Conservation (phyloP, 2,888 invertebrate species). For the Shargacucullia verbasci region DNA sequence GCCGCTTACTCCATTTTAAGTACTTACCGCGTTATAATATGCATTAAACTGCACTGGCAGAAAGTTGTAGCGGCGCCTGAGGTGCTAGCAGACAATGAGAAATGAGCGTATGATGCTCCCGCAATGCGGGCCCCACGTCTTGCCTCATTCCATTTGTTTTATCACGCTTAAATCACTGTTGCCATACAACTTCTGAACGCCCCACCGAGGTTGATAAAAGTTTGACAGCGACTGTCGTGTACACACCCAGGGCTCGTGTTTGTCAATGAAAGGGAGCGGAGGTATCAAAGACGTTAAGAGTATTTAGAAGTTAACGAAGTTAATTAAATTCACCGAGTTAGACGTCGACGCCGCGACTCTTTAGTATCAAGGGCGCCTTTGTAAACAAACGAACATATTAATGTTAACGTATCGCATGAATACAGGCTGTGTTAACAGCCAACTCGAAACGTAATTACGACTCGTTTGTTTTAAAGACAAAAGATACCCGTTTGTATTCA, state of each 20-base stretch:
- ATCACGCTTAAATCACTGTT: constrained; percentile 86
- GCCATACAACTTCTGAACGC: constrained; percentile 77
- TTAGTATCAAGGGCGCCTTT: constrained; percentile 85
- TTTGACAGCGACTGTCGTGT: constrained; percentile 84
- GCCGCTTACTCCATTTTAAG: constrained; percentile 81
- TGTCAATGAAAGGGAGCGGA: constrained; percentile 83
- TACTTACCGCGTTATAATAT: constrained; percentile 86
- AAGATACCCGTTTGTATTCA: constrained; percentile 55
- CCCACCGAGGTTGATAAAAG: constrained; percentile 78
- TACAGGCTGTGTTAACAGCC: constrained; percentile 77
- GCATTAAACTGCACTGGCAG: constrained; percentile 86
- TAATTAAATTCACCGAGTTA: constrained; percentile 87
- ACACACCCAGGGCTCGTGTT: constrained; percentile 77
- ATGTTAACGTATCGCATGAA: constrained; percentile 83
- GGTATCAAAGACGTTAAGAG: constrained; percentile 88
- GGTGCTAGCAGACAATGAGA: constrained; percentile 85
- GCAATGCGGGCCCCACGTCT: constrained; percentile 81
- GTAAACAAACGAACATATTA: constrained; percentile 85
- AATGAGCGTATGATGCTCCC: constrained; percentile 85
- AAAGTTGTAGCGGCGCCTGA: constrained; percentile 76
- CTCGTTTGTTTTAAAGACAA: constrained; percentile 70
- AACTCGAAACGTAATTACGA: constrained; percentile 80
- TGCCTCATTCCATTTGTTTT: constrained; percentile 83
- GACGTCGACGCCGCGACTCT: constrained; percentile 82
- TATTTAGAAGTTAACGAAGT: constrained; percentile 89